Conservation (phyloP, 2,797 vertebrate species). For the Eulemur albifrons region DNA sequence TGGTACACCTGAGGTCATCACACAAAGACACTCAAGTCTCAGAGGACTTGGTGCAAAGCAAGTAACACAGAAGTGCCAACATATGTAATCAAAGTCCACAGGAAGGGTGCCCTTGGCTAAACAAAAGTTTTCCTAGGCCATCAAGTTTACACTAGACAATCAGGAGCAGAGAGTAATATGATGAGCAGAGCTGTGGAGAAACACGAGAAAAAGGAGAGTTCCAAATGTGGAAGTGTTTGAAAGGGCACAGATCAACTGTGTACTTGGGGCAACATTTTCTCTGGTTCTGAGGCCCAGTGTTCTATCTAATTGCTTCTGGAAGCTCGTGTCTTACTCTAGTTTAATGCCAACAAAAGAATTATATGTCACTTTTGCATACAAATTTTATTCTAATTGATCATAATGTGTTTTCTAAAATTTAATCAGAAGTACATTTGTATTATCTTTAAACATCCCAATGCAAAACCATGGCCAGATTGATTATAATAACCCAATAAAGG, state of each 20-base stretch:
- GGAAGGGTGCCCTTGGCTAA: neutral
- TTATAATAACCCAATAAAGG: neutral
- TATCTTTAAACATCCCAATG: constrained; percentile 8
- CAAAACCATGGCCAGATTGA: constrained; percentile 11
- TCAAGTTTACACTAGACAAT: neutral
- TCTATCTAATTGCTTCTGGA: neutral
- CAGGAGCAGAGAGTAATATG: neutral
- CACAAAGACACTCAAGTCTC: neutral
- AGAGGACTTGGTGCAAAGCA: neutral
- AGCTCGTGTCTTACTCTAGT: neutral
- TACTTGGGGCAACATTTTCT: neutral
- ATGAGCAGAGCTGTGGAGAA: neutral
- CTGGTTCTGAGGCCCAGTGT: neutral
- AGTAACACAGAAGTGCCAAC: neutral
- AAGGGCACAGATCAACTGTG: neutral
- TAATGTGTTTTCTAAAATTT: constrained; percentile 20
- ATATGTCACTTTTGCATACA: neutral
- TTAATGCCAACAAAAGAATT: neutral
- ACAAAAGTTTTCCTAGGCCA: neutral
- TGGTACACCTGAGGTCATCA: neutral
- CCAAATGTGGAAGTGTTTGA: neutral
- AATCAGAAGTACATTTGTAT: neutral
- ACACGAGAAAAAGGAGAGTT: neutral
- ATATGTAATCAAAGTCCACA: neutral
- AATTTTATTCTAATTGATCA: neutral